Evolutionary conservation across 2,113 vertebrate genomes (phyloP).

Genomic region (Rhegmatorhina hoffmannsi): DNA sequence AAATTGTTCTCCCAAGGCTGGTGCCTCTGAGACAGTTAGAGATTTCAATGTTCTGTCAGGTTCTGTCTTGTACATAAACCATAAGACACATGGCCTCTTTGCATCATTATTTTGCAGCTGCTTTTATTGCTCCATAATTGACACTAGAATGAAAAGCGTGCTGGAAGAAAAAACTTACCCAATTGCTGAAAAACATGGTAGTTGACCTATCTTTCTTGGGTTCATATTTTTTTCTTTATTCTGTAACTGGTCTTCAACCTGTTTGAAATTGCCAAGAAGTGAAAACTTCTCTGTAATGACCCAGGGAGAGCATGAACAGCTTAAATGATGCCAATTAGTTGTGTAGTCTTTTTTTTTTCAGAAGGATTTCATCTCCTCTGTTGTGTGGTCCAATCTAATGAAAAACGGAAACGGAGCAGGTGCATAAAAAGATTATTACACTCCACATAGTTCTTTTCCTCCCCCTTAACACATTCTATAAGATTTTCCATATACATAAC

Average conservation of each 20-base stretch:
- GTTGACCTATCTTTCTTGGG: neutral
- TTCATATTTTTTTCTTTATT: neutral
- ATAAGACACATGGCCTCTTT: constrained; percentile 15
- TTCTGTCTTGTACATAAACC: constrained; percentile 49
- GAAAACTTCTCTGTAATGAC: neutral
- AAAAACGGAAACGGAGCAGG: rapidly evolving
- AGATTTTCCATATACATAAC: neutral
- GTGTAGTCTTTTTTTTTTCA: neutral
- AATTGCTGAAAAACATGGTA: neutral
- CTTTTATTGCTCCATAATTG: constrained; percentile 31
- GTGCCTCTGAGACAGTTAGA: neutral
- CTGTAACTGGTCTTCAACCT: neutral
- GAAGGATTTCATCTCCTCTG: neutral
- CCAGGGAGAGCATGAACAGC: neutral
- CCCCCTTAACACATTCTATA: neutral
- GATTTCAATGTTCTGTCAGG: neutral
- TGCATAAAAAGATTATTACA: neutral
- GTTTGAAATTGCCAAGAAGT: neutral
- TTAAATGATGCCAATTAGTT: neutral
- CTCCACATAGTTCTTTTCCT: neutral
- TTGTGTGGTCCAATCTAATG: neutral
- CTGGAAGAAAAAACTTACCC: constrained; percentile 5
- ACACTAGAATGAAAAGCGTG: neutral
- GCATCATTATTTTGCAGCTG: constrained; percentile 29
- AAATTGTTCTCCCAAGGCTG: neutral